These are phyloP conservation scores for Atethmia centrago DNA, from an alignment of 2,888 invertebrate genomes.

Conservation along the genomic window DNA sequence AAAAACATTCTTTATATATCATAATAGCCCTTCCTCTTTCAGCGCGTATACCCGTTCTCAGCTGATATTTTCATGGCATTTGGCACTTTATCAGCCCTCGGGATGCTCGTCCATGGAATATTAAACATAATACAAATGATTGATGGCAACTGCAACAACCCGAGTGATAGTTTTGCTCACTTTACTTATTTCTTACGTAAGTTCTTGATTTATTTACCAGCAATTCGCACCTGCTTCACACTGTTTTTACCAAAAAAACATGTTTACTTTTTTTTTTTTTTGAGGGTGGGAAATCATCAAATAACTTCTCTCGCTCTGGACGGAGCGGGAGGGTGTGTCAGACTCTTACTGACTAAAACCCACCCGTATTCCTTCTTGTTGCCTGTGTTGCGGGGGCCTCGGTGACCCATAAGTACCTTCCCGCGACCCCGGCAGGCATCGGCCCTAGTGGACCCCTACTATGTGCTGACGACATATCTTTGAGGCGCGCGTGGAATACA, in stretches of 20 bases:
- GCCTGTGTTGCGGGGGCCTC: too few relatives aligned
- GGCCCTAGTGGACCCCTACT: too few relatives aligned
- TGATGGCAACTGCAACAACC: slow-evolving; percentile 61
- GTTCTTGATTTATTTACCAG: slow-evolving; percentile 52
- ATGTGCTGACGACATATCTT: too few relatives aligned
- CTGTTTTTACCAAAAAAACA: not conserved
- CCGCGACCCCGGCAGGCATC: too few relatives aligned
- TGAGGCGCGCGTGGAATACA: too few relatives aligned
- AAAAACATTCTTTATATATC: not conserved
- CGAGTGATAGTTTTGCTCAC: slow-evolving; percentile 66
- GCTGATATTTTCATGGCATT: slow-evolving; percentile 58
- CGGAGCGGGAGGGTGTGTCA: too few relatives aligned
- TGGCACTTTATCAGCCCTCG: slow-evolving; percentile 55
- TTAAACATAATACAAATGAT: slow-evolving; percentile 63
- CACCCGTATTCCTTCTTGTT: too few relatives aligned
- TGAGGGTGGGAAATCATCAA: too few relatives aligned
- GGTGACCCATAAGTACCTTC: too few relatives aligned
- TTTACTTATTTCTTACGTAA: slow-evolving; percentile 66
- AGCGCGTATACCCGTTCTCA: slow-evolving; percentile 53
- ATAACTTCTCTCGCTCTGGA: too few relatives aligned
- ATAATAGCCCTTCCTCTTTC: slow-evolving; percentile 41
- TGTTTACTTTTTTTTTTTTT: too few relatives aligned
- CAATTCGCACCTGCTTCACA: not conserved
- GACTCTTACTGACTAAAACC: too few relatives aligned
- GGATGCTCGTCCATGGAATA: slow-evolving; percentile 60